These are phyloP conservation scores for Xenentodon cancila DNA, from an alignment of 2,797 vertebrate species.

Conservation along the genomic window DNA sequence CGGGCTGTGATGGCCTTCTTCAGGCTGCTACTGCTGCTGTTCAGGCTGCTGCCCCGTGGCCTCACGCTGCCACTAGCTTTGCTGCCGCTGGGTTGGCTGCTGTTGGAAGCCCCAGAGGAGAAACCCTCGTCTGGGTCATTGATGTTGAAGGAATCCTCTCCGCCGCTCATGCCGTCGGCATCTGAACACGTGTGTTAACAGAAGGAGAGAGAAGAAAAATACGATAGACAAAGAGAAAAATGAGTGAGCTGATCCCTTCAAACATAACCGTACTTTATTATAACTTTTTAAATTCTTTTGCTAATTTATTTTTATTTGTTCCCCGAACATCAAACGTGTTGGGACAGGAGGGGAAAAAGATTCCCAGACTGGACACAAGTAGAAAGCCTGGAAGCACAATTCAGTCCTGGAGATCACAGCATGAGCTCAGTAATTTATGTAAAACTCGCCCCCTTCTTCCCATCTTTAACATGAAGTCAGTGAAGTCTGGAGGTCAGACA, in stretches of 20 bases:
- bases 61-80: constrained; percentile 74
- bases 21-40: constrained; percentile 78
- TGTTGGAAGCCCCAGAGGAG: constrained; percentile 96
- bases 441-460: too few species aligned
- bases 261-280: neutral
- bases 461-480: too few species aligned
- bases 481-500: too few species aligned
- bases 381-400: too few species aligned
- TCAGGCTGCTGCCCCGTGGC: constrained; percentile 79
- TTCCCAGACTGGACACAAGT: too few species aligned
- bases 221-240: neutral
- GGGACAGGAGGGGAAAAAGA: too few species aligned
- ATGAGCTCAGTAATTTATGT: too few species aligned
- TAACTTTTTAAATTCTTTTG: neutral
- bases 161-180: constrained; percentile 88
- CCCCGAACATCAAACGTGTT: too few species aligned
- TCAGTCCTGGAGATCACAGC: too few species aligned
- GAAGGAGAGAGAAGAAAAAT: constrained; percentile 22
- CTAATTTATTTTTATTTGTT: too few species aligned
- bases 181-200: constrained; percentile 74
- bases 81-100: constrained; percentile 91
- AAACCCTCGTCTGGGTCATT: constrained; percentile 98
- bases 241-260: constrained; percentile 4
- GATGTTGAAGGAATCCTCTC: constrained; percentile 90
- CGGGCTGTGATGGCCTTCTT: constrained; percentile 81